phyloP scores from a whole-genome alignment of 1,140 invertebrate species.

The Oedothorax gibbosus region DNA sequence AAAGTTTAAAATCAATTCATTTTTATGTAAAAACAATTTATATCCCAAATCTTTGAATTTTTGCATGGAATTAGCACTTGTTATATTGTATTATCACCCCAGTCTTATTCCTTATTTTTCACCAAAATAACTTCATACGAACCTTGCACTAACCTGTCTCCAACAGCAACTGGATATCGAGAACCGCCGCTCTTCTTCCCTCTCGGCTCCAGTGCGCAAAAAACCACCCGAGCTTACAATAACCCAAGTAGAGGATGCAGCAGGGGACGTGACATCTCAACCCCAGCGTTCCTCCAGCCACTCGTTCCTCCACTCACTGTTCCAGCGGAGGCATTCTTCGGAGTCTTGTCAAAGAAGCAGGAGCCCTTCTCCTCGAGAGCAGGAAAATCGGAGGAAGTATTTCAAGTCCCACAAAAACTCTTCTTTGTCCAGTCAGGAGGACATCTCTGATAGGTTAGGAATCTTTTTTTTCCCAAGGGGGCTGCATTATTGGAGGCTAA shows the following conservation, averaged over 20 bases:
- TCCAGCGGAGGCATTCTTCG: conserved; percentile 39
- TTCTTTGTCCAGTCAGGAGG: conserved; percentile 52
- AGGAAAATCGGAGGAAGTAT: background rate
- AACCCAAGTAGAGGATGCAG: conserved; percentile 38
- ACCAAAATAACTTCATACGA: no score
- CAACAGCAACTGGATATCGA: conserved; percentile 48
- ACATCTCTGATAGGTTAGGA: background rate
- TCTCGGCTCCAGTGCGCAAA: conserved; percentile 36
- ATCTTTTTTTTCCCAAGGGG: background rate
- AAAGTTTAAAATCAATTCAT: no score
- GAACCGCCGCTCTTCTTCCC: conserved; percentile 43
- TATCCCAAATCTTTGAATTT: no score
- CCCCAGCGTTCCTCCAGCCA: conserved; percentile 44
- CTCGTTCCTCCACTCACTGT: conserved; percentile 37
- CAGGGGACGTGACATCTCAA: conserved; percentile 14
- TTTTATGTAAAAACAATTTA: no score
- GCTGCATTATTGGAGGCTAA: no score
- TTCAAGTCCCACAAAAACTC: conserved; percentile 32
- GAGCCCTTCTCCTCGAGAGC: conserved; percentile 36
- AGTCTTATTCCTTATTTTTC: no score
- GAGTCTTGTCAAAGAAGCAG: conserved; percentile 49
- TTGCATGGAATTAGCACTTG: no score
- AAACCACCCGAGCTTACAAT: conserved; percentile 48
- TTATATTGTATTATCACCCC: no score
- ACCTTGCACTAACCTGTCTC: no score